Conservation (phyloP, 2,797 vertebrate species). For the Varecia variegata region DNA sequence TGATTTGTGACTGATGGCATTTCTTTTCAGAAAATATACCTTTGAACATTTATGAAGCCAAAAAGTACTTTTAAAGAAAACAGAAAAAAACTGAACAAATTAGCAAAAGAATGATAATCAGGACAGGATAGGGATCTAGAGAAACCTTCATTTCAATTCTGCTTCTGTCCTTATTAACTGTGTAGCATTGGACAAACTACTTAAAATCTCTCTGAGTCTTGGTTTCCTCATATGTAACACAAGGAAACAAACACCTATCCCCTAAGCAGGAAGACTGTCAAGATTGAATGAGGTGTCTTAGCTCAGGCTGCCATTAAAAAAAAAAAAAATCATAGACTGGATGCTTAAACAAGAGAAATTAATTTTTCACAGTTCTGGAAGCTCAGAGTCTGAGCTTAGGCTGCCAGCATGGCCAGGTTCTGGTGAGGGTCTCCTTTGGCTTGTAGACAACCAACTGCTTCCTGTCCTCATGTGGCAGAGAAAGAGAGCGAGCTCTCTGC, state of each 20-base stretch:
- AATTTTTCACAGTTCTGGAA: neutral
- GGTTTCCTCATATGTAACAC: neutral
- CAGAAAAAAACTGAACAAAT: neutral
- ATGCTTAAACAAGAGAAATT: neutral
- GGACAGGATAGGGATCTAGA: neutral
- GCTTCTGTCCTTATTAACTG: neutral
- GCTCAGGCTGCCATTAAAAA: neutral
- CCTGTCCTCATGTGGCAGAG: neutral
- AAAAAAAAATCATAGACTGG: neutral
- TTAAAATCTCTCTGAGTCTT: neutral
- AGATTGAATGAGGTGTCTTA: neutral
- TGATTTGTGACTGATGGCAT: neutral
- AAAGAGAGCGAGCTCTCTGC: neutral
- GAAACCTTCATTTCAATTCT: neutral
- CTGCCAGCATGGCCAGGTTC: neutral
- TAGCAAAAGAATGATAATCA: conserved; percentile 14
- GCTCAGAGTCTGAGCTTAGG: neutral
- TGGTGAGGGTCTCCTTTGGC: neutral
- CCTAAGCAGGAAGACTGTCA: neutral
- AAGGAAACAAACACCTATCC: neutral
- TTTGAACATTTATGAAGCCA: neutral
- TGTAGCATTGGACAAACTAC: neutral
- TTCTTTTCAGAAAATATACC: conserved; percentile 25
- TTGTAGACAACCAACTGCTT: neutral
- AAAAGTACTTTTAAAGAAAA: neutral